Evolutionary conservation across 1,140 invertebrate species (phyloP).

Genomic region (Battus philenor): DNA sequence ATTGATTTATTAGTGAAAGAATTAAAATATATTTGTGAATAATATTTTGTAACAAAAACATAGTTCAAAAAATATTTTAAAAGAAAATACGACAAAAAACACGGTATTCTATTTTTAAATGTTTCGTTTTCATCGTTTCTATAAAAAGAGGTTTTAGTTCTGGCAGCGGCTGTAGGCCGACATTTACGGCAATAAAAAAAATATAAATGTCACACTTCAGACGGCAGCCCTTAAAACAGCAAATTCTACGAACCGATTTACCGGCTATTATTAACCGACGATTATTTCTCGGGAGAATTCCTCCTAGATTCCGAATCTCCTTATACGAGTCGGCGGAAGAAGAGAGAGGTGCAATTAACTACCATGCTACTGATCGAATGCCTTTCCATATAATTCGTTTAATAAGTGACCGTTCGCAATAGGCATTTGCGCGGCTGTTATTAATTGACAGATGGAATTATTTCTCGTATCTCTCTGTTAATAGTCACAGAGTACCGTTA

Average conservation of each 20-base stretch:
- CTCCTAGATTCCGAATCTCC: slow-evolving; percentile 12
- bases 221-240: slow-evolving; percentile 5
- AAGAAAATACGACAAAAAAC: too few species aligned
- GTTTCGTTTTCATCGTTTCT: too few species aligned
- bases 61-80: too few species aligned
- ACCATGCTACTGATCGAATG: slow-evolving; percentile 3
- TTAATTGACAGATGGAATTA: slow-evolving; percentile 14
- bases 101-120: too few species aligned
- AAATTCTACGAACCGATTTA: background rate
- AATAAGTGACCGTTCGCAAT: slow-evolving; percentile 10
- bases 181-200: too few species aligned
- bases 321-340: background rate
- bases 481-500: background rate
- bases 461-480: slow-evolving; percentile 3
- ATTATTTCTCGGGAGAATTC: slow-evolving; percentile 5
- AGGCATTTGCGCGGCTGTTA: slow-evolving; percentile 6
- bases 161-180: too few species aligned
- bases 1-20: too few species aligned
- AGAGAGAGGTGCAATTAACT: slow-evolving; percentile 5
- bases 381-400: slow-evolving; percentile 14
- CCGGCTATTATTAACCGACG: slow-evolving; percentile 1
- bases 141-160: too few species aligned
- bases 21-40: too few species aligned
- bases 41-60: too few species aligned
- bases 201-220: too few species aligned